phyloP scores from a whole-genome alignment of 2,113 vertebrate species.

The Vimba vimba region DNA sequence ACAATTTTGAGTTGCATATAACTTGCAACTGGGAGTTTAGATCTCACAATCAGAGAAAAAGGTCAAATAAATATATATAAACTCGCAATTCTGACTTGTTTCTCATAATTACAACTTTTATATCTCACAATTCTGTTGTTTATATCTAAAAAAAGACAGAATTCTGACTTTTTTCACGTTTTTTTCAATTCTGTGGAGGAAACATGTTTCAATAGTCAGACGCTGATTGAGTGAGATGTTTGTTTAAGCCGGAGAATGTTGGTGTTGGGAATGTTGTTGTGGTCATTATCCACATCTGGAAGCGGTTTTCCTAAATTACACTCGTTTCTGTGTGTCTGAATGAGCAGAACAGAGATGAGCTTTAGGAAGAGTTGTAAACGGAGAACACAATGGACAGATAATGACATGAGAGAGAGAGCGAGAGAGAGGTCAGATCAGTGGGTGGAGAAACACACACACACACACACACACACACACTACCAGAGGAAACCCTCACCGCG shows the following conservation, averaged over 20 bases:
- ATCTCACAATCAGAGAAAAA: too few species aligned
- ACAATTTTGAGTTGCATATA: too few species aligned
- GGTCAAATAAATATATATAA: too few species aligned
- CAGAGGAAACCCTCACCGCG: background rate
- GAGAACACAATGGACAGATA: constrained; percentile 21
- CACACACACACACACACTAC: background rate
- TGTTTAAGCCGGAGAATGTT: background rate
- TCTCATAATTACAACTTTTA: too few species aligned
- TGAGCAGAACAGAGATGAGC: background rate
- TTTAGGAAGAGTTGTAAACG: background rate
- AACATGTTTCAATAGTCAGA: too few species aligned
- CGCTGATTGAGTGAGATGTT: background rate
- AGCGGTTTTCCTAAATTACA: constrained; percentile 38
- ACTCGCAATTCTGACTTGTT: too few species aligned
- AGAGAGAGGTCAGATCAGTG: background rate
- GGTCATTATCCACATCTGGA: constrained; percentile 45
- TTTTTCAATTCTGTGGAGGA: too few species aligned
- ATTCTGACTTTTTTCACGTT: too few species aligned
- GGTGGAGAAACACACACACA: constrained; percentile 8
- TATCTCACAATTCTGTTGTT: too few species aligned
- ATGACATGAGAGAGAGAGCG: constrained; percentile 1
- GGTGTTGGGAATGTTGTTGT: constrained; percentile 33
- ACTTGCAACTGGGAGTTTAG: too few species aligned
- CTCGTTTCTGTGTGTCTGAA: background rate
- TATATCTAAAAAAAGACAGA: too few species aligned